Evolutionary conservation across 2,888 invertebrate genomes (phyloP), one percentile per base, ranked within the genome.

Genomic region (Eristalinus aeneus): DNA sequence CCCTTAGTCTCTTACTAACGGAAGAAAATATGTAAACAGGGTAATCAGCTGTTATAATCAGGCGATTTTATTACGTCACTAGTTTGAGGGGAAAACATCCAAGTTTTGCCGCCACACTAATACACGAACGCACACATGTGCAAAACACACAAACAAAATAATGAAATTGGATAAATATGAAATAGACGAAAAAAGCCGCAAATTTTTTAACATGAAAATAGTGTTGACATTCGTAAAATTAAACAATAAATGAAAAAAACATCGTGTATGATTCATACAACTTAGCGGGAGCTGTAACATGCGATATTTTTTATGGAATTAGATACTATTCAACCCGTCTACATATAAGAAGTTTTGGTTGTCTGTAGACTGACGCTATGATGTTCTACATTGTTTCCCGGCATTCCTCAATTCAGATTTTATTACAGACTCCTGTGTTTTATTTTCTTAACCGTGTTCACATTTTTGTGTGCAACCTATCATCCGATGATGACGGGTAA

Each of bases 11-110:
- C 71, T 72, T 81, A 64, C 73, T 77, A 69, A 72, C 72, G 71
- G 78, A 85, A 73, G 73, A 85, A 85, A 81, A 69, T 68, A 81
- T 81, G 81, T 85, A 81, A 85, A 85, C 81, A 85, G 81, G 80
- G 69, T 60, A 85, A 85, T 85, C 85, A 85, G 81, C 80, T 80
- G 85, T 80, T 85, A 81, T 63, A 74, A 80, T 80, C 80, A 80
- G 80, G 80, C 80, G 80, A 80, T 77, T 39, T 60, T 73, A 69
- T 81, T 85, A 61, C 85, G 81, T 85, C 85, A 85, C 75, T 73
- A 32, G 9, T 56, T 72, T 1, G n/a, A 69, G 73, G 81, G 76
- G 60, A 71, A 71, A 61, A 36, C 36, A 34, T 27, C 12, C n/a
- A 46, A 46, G 46, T 46, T 63, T 73, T 75, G 53, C 68, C 60